Evolutionary conservation across 2,888 invertebrate genomes (phyloP), one percentile per base, ranked within the genome.

Genomic region (Aporophyla lueneburgensis): DNA sequence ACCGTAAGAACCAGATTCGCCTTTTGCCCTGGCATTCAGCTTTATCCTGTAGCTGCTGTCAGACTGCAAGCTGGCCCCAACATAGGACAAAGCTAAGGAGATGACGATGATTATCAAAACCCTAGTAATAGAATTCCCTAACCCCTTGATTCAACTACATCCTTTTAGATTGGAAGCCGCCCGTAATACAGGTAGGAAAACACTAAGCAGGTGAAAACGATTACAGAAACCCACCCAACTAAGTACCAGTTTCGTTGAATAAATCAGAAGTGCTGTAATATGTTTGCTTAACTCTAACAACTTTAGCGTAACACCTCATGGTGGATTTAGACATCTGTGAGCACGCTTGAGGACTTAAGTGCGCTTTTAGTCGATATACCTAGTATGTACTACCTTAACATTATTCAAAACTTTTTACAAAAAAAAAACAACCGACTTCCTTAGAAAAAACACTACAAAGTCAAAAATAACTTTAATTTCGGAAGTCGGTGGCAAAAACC

Each of bases 291-390:
- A 43, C 66, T 56, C 4, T 49, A 53, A 2, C 54, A 72, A 78
- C 24, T 66, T 83, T 46, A 62, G 33, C 49, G n/a, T 27, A n/a
- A 54, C 63, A 68, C 63, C 53, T 83, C 27, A 73, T 70, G 49
- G 54, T 71, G 33, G 4, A 65, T 70, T 69, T 81, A n/a, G n/a
- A n/a, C 84, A 80, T 61, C 76, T 71, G 76, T n/a, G 65, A 59
- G 24, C 70, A 24, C 6, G 43, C 16, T 70, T 27, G 51, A 59
- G 16, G 58, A 40, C 43, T 67, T 10, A 59, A 72, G 46, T 66
- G 72, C 21, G 49, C 46, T 68, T 62, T 56, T 27, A 77, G 7
- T 46, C 43, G 16, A 46, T 67, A 51, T 1, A 46, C 43, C 43
- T 58, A n/a, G 43, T 51, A 27, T 49, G n/a, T n/a, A n/a, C n/a